phyloP scores from a whole-genome alignment of 2,797 vertebrate genomes.

The Champsocephalus gunnari region DNA sequence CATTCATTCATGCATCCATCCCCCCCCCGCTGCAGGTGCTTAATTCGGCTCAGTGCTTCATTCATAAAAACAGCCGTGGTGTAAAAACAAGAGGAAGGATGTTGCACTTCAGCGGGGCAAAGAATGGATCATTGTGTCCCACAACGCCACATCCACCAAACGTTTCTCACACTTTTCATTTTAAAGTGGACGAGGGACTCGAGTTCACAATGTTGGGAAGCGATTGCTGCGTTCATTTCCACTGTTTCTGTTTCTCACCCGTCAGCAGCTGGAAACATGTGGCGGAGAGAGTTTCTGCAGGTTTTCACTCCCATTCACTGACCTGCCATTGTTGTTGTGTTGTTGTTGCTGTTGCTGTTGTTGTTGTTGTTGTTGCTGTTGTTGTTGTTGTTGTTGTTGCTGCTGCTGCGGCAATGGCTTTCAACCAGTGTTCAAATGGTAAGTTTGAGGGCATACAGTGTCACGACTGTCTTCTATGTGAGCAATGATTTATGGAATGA shows the following conservation, averaged over 20 bases:
- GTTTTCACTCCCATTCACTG: constrained; percentile 25
- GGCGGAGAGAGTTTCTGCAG: neutral
- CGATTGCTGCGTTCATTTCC: constrained; percentile 60
- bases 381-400: neutral
- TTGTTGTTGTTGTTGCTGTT: too few species aligned
- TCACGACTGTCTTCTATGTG: neutral
- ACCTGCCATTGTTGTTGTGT: neutral
- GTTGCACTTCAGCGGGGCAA: constrained; percentile 66
- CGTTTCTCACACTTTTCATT: constrained; percentile 81
- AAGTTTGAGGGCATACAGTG: neutral
- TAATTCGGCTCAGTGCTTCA: constrained; percentile 54
- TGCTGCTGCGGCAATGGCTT: neutral
- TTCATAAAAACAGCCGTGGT: constrained; percentile 62
- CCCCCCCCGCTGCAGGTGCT: constrained; percentile 67
- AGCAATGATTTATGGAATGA: neutral
- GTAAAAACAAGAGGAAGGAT: constrained; percentile 79
- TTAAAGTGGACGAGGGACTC: constrained; percentile 49
- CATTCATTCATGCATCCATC: constrained; percentile 38
- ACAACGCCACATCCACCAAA: constrained; percentile 54
- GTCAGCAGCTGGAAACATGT: constrained; percentile 35
- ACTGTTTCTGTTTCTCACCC: constrained; percentile 32
- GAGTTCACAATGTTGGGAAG: constrained; percentile 78
- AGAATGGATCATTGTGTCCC: constrained; percentile 78
- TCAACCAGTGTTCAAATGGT: neutral
- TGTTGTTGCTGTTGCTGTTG: too few species aligned